Evolutionary conservation across 2,113 vertebrate genomes (phyloP).

Genomic region (Panthera uncia): DNA sequence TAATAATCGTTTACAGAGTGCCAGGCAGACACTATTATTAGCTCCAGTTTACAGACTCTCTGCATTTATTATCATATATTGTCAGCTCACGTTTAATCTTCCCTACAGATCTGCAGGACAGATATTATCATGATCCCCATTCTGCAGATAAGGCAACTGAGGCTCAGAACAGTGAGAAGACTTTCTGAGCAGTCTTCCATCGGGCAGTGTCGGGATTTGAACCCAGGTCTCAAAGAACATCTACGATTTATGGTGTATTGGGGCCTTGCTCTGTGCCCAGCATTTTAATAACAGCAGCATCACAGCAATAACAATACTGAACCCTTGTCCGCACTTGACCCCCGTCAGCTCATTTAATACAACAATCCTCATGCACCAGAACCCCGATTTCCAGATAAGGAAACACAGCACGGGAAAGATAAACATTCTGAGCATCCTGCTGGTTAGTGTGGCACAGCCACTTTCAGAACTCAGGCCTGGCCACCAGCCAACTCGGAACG

Average conservation of each 20-base stretch:
- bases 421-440: not conserved
- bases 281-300: not conserved
- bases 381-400: not conserved
- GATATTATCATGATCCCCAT: too few relatives aligned
- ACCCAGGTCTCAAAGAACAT: not conserved
- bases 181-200: not conserved
- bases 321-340: rapidly evolving
- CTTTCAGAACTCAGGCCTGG: not conserved
- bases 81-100: not conserved
- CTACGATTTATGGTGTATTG: rapidly evolving
- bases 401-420: not conserved
- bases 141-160: not conserved
- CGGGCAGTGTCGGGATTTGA: not conserved
- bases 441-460: rapidly evolving
- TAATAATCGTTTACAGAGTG: not conserved
- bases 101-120: not conserved
- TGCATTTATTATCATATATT: not conserved
- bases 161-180: not conserved
- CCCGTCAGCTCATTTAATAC: rapidly evolving
- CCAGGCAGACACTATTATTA: not conserved
- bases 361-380: not conserved
- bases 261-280: rapidly evolving
- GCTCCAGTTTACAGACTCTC: not conserved
- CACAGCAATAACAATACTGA: rapidly evolving
- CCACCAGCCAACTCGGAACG: not conserved